Conservation (phyloP, 2,113 vertebrate genomes). For the Grammomys surdaster region DNA sequence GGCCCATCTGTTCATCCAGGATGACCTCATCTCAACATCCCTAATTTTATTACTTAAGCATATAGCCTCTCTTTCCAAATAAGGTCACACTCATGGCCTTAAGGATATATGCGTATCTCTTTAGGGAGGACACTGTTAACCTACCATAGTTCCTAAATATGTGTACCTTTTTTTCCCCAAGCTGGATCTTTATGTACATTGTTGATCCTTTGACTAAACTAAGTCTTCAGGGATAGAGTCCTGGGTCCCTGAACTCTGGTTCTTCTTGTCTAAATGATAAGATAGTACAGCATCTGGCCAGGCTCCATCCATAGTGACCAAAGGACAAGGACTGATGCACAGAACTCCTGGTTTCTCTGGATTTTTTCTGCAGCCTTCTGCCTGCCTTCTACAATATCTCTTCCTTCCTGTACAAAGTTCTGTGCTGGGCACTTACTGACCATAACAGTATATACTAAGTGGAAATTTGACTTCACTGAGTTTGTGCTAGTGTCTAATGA, state of each 20-base stretch:
- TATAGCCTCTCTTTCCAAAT: background rate
- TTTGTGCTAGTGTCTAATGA: background rate
- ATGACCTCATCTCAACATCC: background rate
- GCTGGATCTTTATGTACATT: background rate
- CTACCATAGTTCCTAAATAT: background rate
- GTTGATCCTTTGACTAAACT: background rate
- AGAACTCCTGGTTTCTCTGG: background rate
- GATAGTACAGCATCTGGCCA: accelerated
- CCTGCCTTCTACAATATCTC: background rate
- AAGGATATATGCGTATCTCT: background rate
- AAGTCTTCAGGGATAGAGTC: background rate
- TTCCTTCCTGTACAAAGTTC: background rate
- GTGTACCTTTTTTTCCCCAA: background rate
- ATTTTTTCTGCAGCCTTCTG: background rate
- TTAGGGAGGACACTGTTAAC: background rate
- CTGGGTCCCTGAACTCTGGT: background rate
- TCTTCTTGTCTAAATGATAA: background rate
- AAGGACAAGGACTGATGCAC: background rate
- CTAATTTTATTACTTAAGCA: background rate
- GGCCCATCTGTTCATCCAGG: background rate
- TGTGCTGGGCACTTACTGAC: background rate
- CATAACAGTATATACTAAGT: background rate
- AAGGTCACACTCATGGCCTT: background rate
- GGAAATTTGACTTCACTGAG: background rate
- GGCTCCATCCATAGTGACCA: background rate